Base-by-base conservation (phyloP, 2,113 vertebrate genomes). In the Neomonachus schauinslandi region DNA sequence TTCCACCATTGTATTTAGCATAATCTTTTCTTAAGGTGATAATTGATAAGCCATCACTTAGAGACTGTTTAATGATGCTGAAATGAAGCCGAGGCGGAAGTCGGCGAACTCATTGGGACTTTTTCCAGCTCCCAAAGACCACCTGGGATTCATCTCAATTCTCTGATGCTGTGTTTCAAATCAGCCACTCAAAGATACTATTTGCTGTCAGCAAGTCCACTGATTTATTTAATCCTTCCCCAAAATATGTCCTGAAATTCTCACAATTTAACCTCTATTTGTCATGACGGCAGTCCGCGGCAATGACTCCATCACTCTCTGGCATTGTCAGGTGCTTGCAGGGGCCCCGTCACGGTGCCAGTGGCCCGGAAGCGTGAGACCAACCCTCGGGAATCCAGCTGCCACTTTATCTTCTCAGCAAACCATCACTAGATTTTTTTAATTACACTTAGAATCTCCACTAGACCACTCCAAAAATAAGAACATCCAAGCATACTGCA, bases 111-210 rank as follows among this genome's bases (percentile, higher is more conserved):
- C 84, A 63, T 9, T 91, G n/a, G 67, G 65, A 74, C n/a, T 87
- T 93, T 89, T 74, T 89, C 90, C 94, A 96, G 76, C 92, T 94
- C 69, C 84, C 87, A 86, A 4, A 0, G 12, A 81, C 90, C 95
- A 98, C 96, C 97, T 98, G 97, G 95, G 97, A 98, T 93, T 96
- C 96, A 96, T 98, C 96, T 97, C 91, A 79, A 80, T 87, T 94
- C 96, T 89, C 93, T 90, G 86, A 92, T 97, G 96, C 96, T 95
- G 89, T 84, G 94, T 97, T 98, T 98, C 97, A 97, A 82, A 96
- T 98, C 94, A 98, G 82, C 82, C 93, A 96, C 91, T 95, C 92
- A 96, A 81, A 97, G 95, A 97, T 93, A 89, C 76, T 97, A 91
- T 96, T 95, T 97, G 92, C 95, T 98, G 91, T 98, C 97, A 97